Base-by-base conservation (phyloP, 1,140 invertebrate species). In the Cardiocondyla obscurior region DNA sequence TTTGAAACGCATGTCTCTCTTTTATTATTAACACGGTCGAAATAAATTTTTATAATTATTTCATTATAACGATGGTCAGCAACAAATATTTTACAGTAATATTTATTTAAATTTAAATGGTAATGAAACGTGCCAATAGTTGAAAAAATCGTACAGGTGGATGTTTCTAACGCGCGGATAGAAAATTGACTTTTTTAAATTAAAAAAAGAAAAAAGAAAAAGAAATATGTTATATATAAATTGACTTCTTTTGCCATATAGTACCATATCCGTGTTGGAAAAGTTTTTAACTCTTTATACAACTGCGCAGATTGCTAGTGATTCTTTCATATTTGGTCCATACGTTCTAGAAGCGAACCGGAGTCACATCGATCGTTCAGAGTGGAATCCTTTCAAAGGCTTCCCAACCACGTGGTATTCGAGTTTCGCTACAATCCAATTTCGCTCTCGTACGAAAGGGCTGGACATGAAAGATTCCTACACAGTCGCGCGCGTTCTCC, bases 381-480 rank as follows among this genome's bases (percentile, higher is more conserved):
- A 69, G 22, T 25, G 62, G 74, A 79, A 67, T 79, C 39, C 49
- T 79, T 79, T 79, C 62, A 69, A 69, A 79, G 25, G 62, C 12
- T 67, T 36, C 74, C 70, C 46, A 62, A 62, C 57, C 72, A 55
- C 62, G 62, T 79, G 44, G 33, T 53, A 79, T 79, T 53, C 62
- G 62, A 51, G 46, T 49, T n/a, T 77, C 74, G 62, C 62, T 79
- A 79, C 74, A 79, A 79, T 79, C 74, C 74, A 79, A 79, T 79
- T 79, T 79, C 49, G 62, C n/a, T 79, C 16, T 69, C 62, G 62
- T 67, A 12, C 5, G 62, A 30, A 10, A 67, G 60, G 25, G 22
- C 7, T 42, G 60, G 62, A 79, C 62, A 69, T 67, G 33, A 79
- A 79, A 79, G 74, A 79, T 67, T 69, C 46, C 22, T 46, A 46